Base-by-base conservation (phyloP, 2,797 vertebrate species). In the Anolis apletophallus region DNA sequence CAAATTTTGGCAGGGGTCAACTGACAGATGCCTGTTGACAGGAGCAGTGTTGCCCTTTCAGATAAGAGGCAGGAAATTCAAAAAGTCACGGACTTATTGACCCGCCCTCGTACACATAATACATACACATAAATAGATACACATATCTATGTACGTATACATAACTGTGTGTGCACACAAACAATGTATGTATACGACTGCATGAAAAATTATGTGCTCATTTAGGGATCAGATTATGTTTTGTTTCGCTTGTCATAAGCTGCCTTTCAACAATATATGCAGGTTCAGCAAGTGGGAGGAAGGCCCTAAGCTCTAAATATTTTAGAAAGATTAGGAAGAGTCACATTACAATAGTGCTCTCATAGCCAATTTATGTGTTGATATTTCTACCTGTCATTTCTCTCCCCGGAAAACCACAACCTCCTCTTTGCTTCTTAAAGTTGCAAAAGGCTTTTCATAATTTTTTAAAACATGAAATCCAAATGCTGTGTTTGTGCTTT, bases 341-440 rank as follows among this genome's bases (percentile, higher is more conserved):
- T 29, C 40, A 12, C 6, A 0, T 59, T 46, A 1, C 4, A 40
- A 10, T 4, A 46, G 2, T 46, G 36, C 14, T 46, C 3, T 32
- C 3, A 17, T 21, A 32, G 26, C 29, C 13, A 64, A 26, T 6
- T 61, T 7, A 75, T 23, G 55, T 16, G 52, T 55, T 67, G 50
- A 69, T 54, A 9, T 23, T 21, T 23, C 34, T 55, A 40, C 19
- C 23, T 9, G 21, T 13, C 50, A 88, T 84, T 67, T 68, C 7
- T 87, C 78, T 77, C 29, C 34, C 88, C 67, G 90, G 91, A 93
- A 90, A 64, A 64, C 26, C 29, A 74, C 85, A 91, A 91, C 87
- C 86, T 46, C 84, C 52, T 88, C 91, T 88, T 64, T 93, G 87
- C 91, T 92, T 91, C 87, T 87, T 89, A 57, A 78, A 78, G 19